Conservation (phyloP, 2,888 invertebrate genomes). For the Psococerastis gibbosa region DNA sequence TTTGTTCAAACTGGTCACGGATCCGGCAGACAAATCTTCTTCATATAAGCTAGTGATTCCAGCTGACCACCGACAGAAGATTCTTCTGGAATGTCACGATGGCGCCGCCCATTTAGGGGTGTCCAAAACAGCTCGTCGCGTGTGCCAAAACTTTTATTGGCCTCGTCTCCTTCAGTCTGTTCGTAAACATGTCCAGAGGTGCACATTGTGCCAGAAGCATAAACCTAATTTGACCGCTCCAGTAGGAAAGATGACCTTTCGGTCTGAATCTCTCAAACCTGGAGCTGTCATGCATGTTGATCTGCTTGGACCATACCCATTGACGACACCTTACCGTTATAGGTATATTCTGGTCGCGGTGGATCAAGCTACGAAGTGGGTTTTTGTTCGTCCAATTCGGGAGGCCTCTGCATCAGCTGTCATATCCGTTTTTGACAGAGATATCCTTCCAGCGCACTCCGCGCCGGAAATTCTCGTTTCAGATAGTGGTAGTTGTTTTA, state of each 20-base stretch:
- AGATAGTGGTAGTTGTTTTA: conserved; percentile 4
- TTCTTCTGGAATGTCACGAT: background rate
- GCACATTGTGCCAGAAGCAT: background rate
- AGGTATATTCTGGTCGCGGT: background rate
- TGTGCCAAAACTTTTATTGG: background rate
- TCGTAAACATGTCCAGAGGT: background rate
- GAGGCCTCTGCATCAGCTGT: background rate
- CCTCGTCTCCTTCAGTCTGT: background rate
- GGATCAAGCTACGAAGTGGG: background rate
- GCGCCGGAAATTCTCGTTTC: background rate
- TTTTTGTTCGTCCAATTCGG: background rate
- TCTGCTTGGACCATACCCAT: background rate
- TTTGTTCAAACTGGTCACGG: background rate
- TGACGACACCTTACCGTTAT: background rate
- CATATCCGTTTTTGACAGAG: background rate
- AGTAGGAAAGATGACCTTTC: background rate
- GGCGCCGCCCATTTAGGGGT: background rate
- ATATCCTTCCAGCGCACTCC: background rate
- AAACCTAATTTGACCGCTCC: background rate
- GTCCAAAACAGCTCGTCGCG: background rate
- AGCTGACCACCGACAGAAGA: background rate
- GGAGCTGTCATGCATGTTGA: background rate
- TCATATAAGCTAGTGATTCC: background rate
- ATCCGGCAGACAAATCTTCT: background rate
- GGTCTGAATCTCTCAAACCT: background rate